A percentile compares a stretch with the other conserved stretches of the same genome.
phyloP scores from a whole-genome alignment of 2,888 invertebrate genomes.

The Nomada flava region DNA sequence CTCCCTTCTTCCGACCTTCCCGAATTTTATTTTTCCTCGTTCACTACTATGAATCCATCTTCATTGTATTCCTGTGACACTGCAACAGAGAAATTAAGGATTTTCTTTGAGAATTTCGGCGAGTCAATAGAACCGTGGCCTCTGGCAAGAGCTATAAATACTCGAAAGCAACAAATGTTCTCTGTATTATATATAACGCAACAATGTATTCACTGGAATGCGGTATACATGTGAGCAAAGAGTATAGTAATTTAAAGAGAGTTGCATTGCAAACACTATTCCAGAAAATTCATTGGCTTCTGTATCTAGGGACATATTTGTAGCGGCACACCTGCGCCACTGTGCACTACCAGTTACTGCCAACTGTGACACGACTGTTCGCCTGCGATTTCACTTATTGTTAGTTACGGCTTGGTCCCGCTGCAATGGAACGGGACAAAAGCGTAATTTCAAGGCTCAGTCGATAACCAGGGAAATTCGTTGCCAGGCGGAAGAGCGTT shows the following conservation, averaged over 20 bases:
- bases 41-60: constrained; percentile 41
- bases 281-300: too few relatives aligned
- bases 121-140: background rate
- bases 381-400: background rate
- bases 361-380: background rate
- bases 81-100: constrained; percentile 27
- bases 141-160: constrained; percentile 4
- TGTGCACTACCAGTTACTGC: background rate
- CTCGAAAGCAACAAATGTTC: constrained; percentile 16
- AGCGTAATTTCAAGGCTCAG: constrained; percentile 30
- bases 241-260: too few relatives aligned
- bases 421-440: constrained; percentile 10
- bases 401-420: constrained; percentile 3
- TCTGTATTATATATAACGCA: too few relatives aligned
- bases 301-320: background rate
- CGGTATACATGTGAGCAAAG: too few relatives aligned
- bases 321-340: background rate
- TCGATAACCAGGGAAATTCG: constrained; percentile 44
- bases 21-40: background rate
- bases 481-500: constrained; percentile 21
- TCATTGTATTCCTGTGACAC: constrained; percentile 11
- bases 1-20: background rate
- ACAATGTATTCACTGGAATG: too few relatives aligned
- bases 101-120: background rate
- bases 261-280: too few relatives aligned